phyloP scores from a whole-genome alignment of 2,797 vertebrate species.

The Merluccius polli region DNA sequence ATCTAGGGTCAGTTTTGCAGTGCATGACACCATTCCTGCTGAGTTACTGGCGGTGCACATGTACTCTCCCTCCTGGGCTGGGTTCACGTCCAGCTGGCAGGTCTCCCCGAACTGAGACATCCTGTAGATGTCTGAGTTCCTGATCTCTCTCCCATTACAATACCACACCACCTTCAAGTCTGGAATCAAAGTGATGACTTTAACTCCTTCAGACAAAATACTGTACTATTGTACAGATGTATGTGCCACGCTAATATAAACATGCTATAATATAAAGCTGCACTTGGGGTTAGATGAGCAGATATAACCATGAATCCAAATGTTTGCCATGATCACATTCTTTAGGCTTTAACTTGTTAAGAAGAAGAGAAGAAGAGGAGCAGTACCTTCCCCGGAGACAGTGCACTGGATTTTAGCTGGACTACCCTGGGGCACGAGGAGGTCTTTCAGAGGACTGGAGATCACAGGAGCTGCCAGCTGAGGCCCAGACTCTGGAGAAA shows the following conservation, averaged over 20 bases:
- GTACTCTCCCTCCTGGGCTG: slow-evolving; percentile 82
- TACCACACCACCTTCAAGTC: slow-evolving; percentile 84
- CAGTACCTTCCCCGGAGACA: slow-evolving; percentile 86
- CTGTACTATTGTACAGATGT: neutral
- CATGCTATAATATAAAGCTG: neutral
- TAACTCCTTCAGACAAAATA: slow-evolving; percentile 2
- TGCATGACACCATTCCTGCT: slow-evolving; percentile 85
- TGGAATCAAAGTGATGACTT: slow-evolving; percentile 27
- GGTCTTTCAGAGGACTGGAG: slow-evolving; percentile 72
- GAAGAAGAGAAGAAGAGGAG: neutral
- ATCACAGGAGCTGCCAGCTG: slow-evolving; percentile 79
- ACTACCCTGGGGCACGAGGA: slow-evolving; percentile 78
- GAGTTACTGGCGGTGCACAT: slow-evolving; percentile 85
- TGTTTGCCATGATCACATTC: neutral
- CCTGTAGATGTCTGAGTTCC: slow-evolving; percentile 82
- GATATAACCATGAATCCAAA: neutral
- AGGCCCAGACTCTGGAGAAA: slow-evolving; percentile 77
- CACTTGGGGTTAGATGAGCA: no score
- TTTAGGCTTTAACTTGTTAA: neutral
- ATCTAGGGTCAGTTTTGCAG: slow-evolving; percentile 81
- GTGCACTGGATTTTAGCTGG: slow-evolving; percentile 83
- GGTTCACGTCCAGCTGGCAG: slow-evolving; percentile 82
- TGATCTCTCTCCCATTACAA: slow-evolving; percentile 83
- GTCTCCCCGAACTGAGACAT: slow-evolving; percentile 90
- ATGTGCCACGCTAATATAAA: neutral